Evolutionary conservation across 2,113 vertebrate genomes (phyloP), one percentile per base, ranked within the genome.

Genomic region (Actenoides lindsayi): DNA sequence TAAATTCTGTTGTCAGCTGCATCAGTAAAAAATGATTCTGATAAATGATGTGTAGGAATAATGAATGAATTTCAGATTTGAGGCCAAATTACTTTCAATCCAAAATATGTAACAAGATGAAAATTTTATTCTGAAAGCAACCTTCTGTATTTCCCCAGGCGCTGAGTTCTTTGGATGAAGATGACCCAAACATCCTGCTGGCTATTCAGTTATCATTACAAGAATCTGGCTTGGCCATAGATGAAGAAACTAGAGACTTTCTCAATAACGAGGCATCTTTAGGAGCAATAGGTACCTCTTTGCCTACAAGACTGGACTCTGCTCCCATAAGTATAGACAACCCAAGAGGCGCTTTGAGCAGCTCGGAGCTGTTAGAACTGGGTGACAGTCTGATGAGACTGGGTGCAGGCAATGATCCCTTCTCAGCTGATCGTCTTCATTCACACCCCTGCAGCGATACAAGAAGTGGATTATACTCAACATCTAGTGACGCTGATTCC

Each of bases 171-270:
- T 96, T 99, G 97, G 99, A 99, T 92, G 99, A 99, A 88, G 99
- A 99, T 30, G 99, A 99, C 93, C 99, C 99, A 60, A 99, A 99
- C 97, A 99, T 99, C 92, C 98, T 99, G 51, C 98, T 99, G 87
- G 99, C 99, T 93, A 99, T 99, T 95, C 99, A 99, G 98, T 98
- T 99, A 71, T 99, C 99, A 18, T 97, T 99, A 92, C 99, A 99
- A 97, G 99, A 99, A 93, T 99, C 99, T 19, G 98, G 98, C 37
- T 98, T 99, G 95, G 95, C 97, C 21, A 95, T 98, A 21, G 98
- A 97, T 30, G 98, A 97, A 85, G 98, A 99, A 94, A 97, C 96
- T 39, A 98, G 98, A 90, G 99, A 99, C 75, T 97, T 98, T 59
- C 98, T 99, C 48, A 98, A 97, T 82, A 98, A 98, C 0, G 99